A percentile compares a stretch with the other conserved stretches of the same genome.
phyloP scores from a whole-genome alignment of 2,888 invertebrate genomes.

The Muschampia staudingeri region DNA sequence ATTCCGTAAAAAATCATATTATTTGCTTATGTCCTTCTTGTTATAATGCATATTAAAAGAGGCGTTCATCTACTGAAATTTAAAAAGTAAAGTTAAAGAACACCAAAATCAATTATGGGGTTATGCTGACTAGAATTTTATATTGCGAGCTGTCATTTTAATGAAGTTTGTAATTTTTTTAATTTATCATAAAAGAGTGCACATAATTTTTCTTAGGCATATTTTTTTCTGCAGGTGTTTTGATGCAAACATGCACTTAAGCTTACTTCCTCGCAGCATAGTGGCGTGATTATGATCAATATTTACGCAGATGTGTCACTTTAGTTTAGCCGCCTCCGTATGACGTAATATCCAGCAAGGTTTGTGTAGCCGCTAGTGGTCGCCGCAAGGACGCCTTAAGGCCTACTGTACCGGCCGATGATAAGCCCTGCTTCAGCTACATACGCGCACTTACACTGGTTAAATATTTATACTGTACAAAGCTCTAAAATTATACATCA shows the following conservation, averaged over 20 bases:
- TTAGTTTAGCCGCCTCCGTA: conserved; percentile 71
- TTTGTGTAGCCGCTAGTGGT: conserved; percentile 76
- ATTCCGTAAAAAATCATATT: too few relatives aligned
- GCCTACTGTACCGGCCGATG: conserved; percentile 73
- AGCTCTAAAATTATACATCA: neutral
- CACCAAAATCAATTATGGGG: too few relatives aligned
- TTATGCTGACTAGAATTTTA: too few relatives aligned
- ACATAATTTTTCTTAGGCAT: conserved; percentile 68
- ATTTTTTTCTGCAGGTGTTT: conserved; percentile 73
- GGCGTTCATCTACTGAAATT: too few relatives aligned
- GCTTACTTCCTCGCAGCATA: conserved; percentile 75
- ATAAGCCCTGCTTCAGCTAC: conserved; percentile 67
- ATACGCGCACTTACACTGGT: conserved; percentile 63
- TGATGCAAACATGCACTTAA: conserved; percentile 77
- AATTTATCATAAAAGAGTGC: too few relatives aligned
- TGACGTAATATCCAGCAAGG: conserved; percentile 81
- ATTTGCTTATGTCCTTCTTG: too few relatives aligned
- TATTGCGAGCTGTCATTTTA: too few relatives aligned
- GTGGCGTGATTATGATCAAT: conserved; percentile 87
- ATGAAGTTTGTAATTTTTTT: too few relatives aligned
- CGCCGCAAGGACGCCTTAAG: conserved; percentile 75
- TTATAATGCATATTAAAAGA: too few relatives aligned
- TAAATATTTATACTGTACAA: neutral
- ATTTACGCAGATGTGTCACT: conserved; percentile 87
- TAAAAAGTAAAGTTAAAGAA: too few relatives aligned